These are phyloP conservation scores for Ochropleura plecta DNA, from an alignment of 2,888 invertebrate genomes.

Conservation along the genomic window DNA sequence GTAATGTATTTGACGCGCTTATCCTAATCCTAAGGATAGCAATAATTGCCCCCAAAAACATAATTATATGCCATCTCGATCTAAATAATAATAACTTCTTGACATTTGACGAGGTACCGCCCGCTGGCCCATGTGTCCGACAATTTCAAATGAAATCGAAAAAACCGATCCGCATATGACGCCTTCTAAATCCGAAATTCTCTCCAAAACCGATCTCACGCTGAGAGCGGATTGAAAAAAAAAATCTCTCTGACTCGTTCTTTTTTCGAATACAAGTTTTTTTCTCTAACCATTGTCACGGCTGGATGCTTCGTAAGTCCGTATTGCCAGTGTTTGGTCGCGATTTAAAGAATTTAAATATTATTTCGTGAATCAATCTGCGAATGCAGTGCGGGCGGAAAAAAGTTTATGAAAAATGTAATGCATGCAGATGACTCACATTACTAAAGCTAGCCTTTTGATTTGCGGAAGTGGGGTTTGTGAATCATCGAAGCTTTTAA, in stretches of 20 bases:
- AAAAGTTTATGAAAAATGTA: constrained; percentile 11
- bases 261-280: constrained; percentile 82
- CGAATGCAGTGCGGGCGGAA: constrained; percentile 35
- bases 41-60: constrained; percentile 50
- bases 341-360: constrained; percentile 54
- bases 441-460: constrained; percentile 43
- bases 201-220: constrained; percentile 89
- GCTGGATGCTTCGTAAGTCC: constrained; percentile 73
- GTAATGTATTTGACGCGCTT: not conserved
- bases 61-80: constrained; percentile 58
- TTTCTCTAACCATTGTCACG: constrained; percentile 76
- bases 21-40: constrained; percentile 18
- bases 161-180: constrained; percentile 84
- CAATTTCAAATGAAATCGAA: constrained; percentile 71
- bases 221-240: constrained; percentile 83
- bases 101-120: constrained; percentile 66
- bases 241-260: constrained; percentile 75
- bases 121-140: constrained; percentile 68
- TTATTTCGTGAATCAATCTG: constrained; percentile 56
- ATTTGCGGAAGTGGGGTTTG: constrained; percentile 56
- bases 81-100: constrained; percentile 61
- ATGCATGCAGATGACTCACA: not conserved
- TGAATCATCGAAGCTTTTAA: constrained; percentile 58
- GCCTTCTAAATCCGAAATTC: constrained; percentile 88
- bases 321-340: constrained; percentile 64